Base-by-base conservation (phyloP, 30 jellyfish, hydroid and myxozoan species). In the Sanderia malayensis region DNA sequence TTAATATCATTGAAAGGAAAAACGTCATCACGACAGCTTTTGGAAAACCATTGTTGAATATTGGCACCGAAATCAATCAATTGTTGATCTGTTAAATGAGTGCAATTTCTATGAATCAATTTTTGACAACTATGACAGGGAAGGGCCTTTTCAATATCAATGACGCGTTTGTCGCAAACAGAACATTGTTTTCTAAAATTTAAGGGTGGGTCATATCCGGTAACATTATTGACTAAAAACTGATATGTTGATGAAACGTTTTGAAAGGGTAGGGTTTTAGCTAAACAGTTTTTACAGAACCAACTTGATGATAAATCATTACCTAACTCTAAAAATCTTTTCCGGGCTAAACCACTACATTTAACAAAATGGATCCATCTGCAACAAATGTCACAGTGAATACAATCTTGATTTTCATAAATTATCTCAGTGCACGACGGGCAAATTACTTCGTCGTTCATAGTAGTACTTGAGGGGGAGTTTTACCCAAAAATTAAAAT, bases 1-100 rank as follows among this genome's bases (percentile, higher is more conserved):
- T 58, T 31, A 57, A 67, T 58, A 29, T 57, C 37, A 34, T 67
- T 23, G 31, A 21, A 64, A 30, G 79, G 79, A 44, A 67, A 67
- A 29, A 63, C 45, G 79, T 44, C 1, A 31, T 66, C 52, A 13
- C 52, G 52, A 37, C 52, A 37, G 52, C 52, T 37, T 13, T 37
- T 4, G 52, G n/a, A n/a, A n/a, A n/a, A n/a, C n/a, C 52, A 37
- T 37, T 37, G 52, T 37, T 37, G 52, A 13, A 37, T 37, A 6
- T 37, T 37, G 52, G 52, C 52, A 37, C 52, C 52, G 52, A 37
- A 37, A 37, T 37, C 52, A 37, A 37, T 37, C 10, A 37, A 4
- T 37, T 37, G 10, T 13, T 37, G 52, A 4, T 37, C 13, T 4
- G 52, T 4, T 37, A 37, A 37, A 37, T 4, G 13, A 37, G 52